These are phyloP conservation scores for Trichoplusia ni DNA, from an alignment of 1,140 invertebrate genomes.

Conservation along the genomic window DNA sequence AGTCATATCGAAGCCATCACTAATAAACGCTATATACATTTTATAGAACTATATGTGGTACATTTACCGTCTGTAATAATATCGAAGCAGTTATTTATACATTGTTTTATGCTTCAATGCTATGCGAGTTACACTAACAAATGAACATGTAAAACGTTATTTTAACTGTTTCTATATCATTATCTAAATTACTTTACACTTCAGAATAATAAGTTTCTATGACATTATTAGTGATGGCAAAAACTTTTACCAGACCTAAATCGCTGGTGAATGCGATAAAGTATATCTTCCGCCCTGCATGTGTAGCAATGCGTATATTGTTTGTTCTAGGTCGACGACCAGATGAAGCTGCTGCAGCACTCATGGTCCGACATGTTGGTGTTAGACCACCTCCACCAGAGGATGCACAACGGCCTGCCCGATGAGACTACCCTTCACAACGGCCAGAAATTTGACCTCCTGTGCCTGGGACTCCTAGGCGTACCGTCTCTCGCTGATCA, in stretches of 20 bases:
- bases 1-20: conserved; percentile 4
- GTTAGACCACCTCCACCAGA: conserved; percentile 97
- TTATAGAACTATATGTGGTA: not conserved
- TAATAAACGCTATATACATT: not conserved
- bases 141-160: not conserved
- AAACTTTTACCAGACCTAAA: not conserved
- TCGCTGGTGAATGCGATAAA: conserved; percentile 7
- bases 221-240: conserved; percentile 21
- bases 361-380: conserved; percentile 99
- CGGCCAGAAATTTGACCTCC: conserved; percentile 96
- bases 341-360: conserved; percentile 98
- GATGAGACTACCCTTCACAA: conserved; percentile 96
- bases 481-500: conserved; percentile 92
- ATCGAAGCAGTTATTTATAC: conserved; percentile 10
- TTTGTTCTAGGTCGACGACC: conserved; percentile 95
- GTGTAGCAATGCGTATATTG: conserved; percentile 60
- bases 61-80: not conserved
- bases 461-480: conserved; percentile 94
- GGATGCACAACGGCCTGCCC: conserved; percentile 95
- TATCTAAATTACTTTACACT: not conserved
- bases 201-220: not conserved
- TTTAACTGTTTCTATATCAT: conserved; percentile 19
- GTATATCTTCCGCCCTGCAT: conserved; percentile 23
- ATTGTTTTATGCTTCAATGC: not conserved
- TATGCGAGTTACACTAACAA: not conserved